A percentile compares a stretch with the other conserved stretches of the same genome.
phyloP scores from a whole-genome alignment of 2,888 invertebrate species.

The Neoascia interrupta region DNA sequence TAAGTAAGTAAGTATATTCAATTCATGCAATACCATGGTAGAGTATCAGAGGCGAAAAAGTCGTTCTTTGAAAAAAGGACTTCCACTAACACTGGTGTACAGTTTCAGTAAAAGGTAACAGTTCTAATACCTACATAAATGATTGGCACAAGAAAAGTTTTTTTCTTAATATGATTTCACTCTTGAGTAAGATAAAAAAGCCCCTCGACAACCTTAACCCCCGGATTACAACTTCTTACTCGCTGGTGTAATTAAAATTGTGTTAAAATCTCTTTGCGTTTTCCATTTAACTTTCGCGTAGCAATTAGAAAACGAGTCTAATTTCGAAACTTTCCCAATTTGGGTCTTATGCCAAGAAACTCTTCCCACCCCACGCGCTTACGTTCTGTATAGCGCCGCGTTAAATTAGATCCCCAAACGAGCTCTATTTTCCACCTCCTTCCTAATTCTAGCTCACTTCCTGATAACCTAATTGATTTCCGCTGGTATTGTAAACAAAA shows the following conservation, averaged over 20 bases:
- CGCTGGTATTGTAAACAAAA: conserved; percentile 41
- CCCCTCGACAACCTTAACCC: too few relatives aligned
- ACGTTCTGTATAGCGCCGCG: neutral
- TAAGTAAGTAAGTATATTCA: too few relatives aligned
- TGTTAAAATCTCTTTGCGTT: conserved; percentile 18
- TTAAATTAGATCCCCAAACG: conserved; percentile 24
- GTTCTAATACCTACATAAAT: too few relatives aligned
- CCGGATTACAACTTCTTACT: conserved; percentile 3
- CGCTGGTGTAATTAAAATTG: conserved; percentile 31
- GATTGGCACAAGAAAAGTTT: too few relatives aligned
- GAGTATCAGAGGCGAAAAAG: too few relatives aligned
- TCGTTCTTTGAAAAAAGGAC: too few relatives aligned
- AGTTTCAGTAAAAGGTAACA: too few relatives aligned
- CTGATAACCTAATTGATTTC: conserved; percentile 57
- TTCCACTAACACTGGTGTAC: too few relatives aligned
- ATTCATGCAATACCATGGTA: too few relatives aligned
- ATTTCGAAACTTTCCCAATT: conserved; percentile 42
- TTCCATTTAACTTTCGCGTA: conserved; percentile 13
- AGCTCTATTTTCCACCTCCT: neutral
- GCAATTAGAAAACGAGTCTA: conserved; percentile 37
- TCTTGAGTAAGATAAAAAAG: too few relatives aligned
- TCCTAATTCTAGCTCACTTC: conserved; percentile 2
- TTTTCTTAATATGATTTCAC: too few relatives aligned
- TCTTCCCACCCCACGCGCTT: neutral
- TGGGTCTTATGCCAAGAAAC: conserved; percentile 14